Conservation (phyloP, 2,113 vertebrate genomes). For the Nycticryphes semicollaris region DNA sequence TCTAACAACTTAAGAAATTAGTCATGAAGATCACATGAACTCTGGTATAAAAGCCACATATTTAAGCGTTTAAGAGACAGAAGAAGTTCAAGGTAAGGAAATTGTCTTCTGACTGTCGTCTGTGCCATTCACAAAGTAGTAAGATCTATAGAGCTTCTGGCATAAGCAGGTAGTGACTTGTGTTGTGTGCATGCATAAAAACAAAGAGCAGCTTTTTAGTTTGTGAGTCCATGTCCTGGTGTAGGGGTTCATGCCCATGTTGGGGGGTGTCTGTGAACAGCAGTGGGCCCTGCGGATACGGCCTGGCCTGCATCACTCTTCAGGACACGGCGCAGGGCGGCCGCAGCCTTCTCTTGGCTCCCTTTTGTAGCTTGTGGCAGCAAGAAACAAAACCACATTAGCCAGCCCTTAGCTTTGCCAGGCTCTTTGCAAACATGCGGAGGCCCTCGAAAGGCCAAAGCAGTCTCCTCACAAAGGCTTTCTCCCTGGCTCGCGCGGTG, state of each 20-base stretch:
- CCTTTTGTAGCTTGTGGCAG: background rate
- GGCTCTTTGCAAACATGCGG: background rate
- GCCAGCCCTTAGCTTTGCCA: background rate
- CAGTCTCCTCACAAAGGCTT: background rate
- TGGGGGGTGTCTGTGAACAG: background rate
- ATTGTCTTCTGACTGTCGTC: background rate
- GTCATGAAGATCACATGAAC: background rate
- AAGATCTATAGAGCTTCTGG: background rate
- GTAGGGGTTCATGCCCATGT: background rate
- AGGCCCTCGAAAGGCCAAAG: background rate
- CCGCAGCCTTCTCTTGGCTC: background rate
- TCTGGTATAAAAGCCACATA: background rate
- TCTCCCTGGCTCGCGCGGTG: background rate
- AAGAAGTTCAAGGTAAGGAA: background rate
- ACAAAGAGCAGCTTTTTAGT: background rate
- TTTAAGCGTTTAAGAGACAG: background rate
- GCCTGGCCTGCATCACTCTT: background rate
- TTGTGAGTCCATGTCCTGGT: background rate
- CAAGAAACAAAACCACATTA: background rate
- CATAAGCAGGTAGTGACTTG: background rate
- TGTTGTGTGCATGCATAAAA: background rate
- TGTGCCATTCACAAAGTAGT: background rate
- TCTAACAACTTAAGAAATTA: background rate
- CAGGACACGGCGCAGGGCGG: accelerated
- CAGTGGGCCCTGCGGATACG: background rate